These are phyloP conservation scores for Poecile montanus DNA, from an alignment of 2,797 vertebrate species.

Conservation along the genomic window DNA sequence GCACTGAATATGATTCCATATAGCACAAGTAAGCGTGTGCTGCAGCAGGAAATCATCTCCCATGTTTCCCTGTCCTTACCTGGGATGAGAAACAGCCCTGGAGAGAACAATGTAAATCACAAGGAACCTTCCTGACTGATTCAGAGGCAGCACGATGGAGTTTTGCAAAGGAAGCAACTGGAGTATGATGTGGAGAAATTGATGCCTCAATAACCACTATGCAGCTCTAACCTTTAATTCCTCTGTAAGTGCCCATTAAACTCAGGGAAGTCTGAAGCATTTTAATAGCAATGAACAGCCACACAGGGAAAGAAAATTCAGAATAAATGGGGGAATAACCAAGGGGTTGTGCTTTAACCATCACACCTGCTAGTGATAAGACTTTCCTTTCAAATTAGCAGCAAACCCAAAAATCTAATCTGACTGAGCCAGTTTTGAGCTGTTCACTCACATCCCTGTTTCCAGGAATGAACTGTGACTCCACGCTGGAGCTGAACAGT, in stretches of 20 bases:
- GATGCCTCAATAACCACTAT: neutral
- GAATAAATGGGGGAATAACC: neutral
- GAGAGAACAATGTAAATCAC: neutral
- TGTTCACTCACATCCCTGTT: neutral
- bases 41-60: neutral
- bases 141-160: neutral
- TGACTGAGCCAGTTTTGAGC: neutral
- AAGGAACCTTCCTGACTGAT: neutral
- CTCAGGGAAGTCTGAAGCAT: neutral
- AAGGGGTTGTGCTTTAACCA: neutral
- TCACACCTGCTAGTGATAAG: fast-evolving
- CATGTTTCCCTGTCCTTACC: fast-evolving
- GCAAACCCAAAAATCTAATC: neutral
- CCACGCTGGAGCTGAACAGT: neutral
- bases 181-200: neutral
- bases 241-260: neutral
- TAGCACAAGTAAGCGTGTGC: neutral
- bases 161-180: neutral
- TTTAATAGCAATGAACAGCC: neutral
- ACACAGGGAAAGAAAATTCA: neutral
- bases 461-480: neutral
- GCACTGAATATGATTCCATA: fast-evolving
- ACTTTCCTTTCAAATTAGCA: neutral
- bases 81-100: neutral
- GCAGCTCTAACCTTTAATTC: neutral